Evolutionary conservation across 2,797 vertebrate genomes (phyloP), one percentile per base, ranked within the genome.

Genomic region (Rhynchotus rufescens): DNA sequence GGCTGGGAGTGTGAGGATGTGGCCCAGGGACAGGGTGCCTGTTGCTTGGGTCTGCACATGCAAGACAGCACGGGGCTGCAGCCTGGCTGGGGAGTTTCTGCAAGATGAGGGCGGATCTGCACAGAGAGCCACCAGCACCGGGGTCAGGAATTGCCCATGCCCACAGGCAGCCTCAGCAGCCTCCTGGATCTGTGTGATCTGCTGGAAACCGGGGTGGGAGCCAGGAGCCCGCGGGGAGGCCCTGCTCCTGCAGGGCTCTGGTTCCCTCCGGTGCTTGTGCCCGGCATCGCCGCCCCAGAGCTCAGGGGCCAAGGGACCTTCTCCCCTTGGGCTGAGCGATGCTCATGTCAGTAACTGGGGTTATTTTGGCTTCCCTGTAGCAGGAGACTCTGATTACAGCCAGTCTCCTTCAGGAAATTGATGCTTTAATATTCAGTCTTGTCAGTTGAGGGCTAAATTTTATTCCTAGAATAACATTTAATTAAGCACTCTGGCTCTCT

Each of bases 401-500:
- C 69, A 17, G 45, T 94, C 89, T 97, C 90, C 81, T 97, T 95
- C 94, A 96, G 94, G 94, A 97, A 97, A 96, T 2, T 84, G 94
- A 93, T 96, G 93, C 91, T 97, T 97, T 97, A 96, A 96, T 97
- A 92, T 86, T 96, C 94, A 84, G 82, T 89, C 7, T 95, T 54
- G 57, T 97, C 96, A 90, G 23, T 91, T 47, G 96, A 96, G 94
- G 89, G 92, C 91, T 89, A 80, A 90, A 92, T 95, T 97, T 96
- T 96, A 95, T 97, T 97, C 92, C 94, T 96, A 78, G 91, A 97
- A 94, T 97, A 96, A 93, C 94, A 96, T 96, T 97, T 97, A 97
- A 97, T 97, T 97, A 97, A 97, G 96, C 1, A 0, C 74, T 87
- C 88, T 47, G 92, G 87, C 91, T 97, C 49, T 73, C 80, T 92